phyloP scores from a whole-genome alignment of 2,113 vertebrate species.

The Stigmatopora argus region DNA sequence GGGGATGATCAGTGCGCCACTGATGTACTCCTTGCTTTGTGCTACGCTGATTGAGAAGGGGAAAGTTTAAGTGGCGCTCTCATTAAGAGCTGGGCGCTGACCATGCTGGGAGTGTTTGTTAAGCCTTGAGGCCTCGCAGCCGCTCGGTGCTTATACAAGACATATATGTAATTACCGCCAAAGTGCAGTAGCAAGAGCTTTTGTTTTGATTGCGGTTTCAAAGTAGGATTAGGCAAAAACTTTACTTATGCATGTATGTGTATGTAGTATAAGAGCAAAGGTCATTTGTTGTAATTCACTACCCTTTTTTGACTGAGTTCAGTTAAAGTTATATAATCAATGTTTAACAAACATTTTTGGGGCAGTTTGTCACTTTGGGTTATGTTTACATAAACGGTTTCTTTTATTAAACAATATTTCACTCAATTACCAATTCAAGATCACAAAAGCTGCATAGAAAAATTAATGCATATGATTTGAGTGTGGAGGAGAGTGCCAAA shows the following conservation, averaged over 20 bases:
- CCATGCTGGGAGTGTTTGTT: slow-evolving; percentile 60
- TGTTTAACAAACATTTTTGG: too few relatives aligned
- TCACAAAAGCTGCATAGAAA: too few relatives aligned
- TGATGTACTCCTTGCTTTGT: slow-evolving; percentile 71
- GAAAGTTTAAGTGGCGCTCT: slow-evolving; percentile 74
- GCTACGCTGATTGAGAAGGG: slow-evolving; percentile 69
- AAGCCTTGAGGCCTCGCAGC: slow-evolving; percentile 46
- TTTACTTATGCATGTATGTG: neutral
- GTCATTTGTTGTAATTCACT: neutral
- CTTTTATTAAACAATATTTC: too few relatives aligned
- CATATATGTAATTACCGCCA: neutral
- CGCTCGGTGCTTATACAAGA: neutral
- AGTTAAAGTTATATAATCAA: too few relatives aligned
- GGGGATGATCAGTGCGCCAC: slow-evolving; percentile 58
- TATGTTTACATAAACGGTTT: too few relatives aligned
- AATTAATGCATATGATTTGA: too few relatives aligned
- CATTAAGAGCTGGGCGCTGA: slow-evolving; percentile 60
- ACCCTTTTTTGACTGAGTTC: neutral
- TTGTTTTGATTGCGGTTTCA: neutral
- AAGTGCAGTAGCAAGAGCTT: neutral
- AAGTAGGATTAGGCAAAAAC: neutral
- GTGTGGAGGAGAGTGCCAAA: too few relatives aligned
- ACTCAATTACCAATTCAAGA: too few relatives aligned
- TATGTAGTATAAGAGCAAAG: neutral
- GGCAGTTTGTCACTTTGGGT: too few relatives aligned